Percentiles rank a stretch among this genome's conserved stretches.
phyloP scores from a whole-genome alignment of 1,140 invertebrate genomes.

The Forficula auricularia region DNA sequence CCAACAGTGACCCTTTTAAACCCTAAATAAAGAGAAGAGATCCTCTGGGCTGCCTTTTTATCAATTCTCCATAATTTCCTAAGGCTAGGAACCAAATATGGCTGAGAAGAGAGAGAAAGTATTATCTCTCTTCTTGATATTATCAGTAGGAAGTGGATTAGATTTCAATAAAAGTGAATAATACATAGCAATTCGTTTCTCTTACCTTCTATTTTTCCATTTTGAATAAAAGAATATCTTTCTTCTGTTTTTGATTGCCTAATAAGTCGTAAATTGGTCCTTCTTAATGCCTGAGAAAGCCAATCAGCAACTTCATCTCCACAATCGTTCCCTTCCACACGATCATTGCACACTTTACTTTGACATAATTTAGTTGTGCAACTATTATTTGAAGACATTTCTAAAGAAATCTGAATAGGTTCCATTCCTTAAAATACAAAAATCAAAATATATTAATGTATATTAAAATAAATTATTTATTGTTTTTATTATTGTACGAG shows the following conservation, averaged over 20 bases:
- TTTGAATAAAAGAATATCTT: slow-evolving; percentile 3
- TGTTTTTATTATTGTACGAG: too few relatives aligned
- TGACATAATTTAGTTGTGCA: slow-evolving; percentile 34
- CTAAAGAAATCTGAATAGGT: slow-evolving; percentile 28
- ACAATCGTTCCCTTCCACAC: slow-evolving; percentile 61
- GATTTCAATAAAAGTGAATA: too few relatives aligned
- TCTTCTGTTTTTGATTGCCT: slow-evolving; percentile 30
- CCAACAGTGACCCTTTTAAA: too few relatives aligned
- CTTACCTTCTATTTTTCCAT: slow-evolving; percentile 16
- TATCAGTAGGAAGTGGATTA: too few relatives aligned
- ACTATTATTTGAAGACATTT: slow-evolving; percentile 12
- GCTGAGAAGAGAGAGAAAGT: too few relatives aligned
- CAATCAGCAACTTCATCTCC: slow-evolving; percentile 59
- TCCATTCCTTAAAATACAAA: slow-evolving; percentile 29
- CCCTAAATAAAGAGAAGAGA: too few relatives aligned
- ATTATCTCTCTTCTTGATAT: too few relatives aligned
- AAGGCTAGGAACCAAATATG: too few relatives aligned
- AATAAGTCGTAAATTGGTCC: slow-evolving; percentile 48
- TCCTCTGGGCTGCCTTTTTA: too few relatives aligned
- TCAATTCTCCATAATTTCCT: too few relatives aligned
- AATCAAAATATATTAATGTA: neutral
- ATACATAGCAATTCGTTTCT: too few relatives aligned
- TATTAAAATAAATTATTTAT: too few relatives aligned
- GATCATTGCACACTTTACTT: slow-evolving; percentile 73
- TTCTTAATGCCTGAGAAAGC: slow-evolving; percentile 46